Base-by-base conservation (phyloP, 2,113 vertebrate species). In the Nymphicus hollandicus region DNA sequence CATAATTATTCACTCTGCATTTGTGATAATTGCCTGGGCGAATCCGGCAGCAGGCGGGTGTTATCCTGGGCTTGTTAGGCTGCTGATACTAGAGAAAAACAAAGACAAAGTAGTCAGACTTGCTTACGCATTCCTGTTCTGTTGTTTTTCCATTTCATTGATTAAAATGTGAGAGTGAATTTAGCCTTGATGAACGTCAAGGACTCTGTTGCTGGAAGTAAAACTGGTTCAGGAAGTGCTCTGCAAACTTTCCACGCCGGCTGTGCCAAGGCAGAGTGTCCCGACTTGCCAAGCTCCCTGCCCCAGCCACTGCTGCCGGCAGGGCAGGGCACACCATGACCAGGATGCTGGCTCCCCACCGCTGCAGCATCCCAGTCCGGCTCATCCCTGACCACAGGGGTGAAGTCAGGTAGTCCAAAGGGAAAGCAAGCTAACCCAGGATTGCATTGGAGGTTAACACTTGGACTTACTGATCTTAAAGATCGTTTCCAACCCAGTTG, bases 81-180 rank as follows among this genome's bases (percentile, higher is more conserved):
- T 88, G 92, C 86, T 78, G 92, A 80, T 44, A 71, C 8, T 7
- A 37, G 6, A 16, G 16, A 28, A 19, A 53, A 39, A 20, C 22
- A 27, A 68, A 35, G 10, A n/a, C n/a, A 31, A 55, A 74, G 1
- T 7, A 68, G 53, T 56, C 88, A 85, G 70, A 24, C 71, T 93
- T 52, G 89, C 90, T 91, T 90, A 68, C 35, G 58, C 88, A 91
- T 96, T 92, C 88, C 90, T 91, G 49, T 68, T 92, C 60, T 83
- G 85, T 52, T 89, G 78, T 24, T 92, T 91, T 93, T 88, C 93
- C 76, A n/a, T 95, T 81, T 83, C 92, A 92, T 93, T 96, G 95
- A 96, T 96, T 96, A 94, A 96, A 95, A 96, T 60, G 92, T 80
- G 95, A 90, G 95, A 91, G 82, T 37, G 95, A 78, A 53, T 94